Percentiles rank a stretch among this genome's conserved stretches.
Conservation (phyloP, 1,140 invertebrate genomes). For the Solenopsis fugax region DNA sequence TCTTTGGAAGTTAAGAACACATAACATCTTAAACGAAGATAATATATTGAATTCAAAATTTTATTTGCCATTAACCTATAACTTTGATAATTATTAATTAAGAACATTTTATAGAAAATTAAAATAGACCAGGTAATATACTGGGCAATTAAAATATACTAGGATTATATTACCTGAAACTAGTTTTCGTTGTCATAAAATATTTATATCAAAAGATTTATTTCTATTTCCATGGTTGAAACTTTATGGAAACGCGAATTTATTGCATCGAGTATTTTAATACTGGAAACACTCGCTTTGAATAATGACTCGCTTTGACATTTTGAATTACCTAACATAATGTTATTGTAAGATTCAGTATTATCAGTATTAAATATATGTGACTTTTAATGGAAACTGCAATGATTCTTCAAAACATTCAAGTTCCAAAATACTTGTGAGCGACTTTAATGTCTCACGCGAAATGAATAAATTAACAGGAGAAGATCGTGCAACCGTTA, state of each 20-base stretch:
- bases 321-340: neutral
- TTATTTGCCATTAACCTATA: neutral
- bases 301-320: neutral
- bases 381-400: neutral
- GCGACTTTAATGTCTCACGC: neutral
- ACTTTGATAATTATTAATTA: neutral
- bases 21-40: neutral
- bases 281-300: neutral
- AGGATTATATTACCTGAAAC: neutral
- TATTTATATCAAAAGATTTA: neutral
- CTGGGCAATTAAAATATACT: neutral
- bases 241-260: neutral
- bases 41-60: neutral
- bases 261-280: neutral
- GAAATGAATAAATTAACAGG: conserved; percentile 20
- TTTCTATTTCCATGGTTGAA: neutral
- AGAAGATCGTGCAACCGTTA: neutral
- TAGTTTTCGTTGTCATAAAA: neutral
- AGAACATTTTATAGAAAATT: neutral
- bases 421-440: neutral
- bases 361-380: neutral
- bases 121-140: too few species aligned
- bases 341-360: neutral
- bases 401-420: neutral
- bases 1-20: neutral